These are phyloP conservation scores for Gambusia holbrooki DNA, from an alignment of 2,113 vertebrate species.

Conservation along the genomic window DNA sequence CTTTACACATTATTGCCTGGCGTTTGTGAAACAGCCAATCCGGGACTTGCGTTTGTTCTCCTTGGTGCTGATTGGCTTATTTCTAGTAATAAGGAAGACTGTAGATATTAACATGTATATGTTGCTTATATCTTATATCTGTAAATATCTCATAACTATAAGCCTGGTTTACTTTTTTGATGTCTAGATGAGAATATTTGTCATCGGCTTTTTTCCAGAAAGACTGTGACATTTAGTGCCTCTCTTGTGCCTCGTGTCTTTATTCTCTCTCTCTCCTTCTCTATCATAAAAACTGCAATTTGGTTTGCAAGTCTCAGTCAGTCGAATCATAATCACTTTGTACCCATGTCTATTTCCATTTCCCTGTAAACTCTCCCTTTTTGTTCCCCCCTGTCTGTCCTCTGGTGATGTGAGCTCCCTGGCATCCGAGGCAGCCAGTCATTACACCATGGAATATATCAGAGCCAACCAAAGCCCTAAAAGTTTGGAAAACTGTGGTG, in stretches of 20 bases:
- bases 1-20: too few relatives aligned
- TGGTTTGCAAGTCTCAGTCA: constrained; percentile 19
- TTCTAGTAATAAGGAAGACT: too few relatives aligned
- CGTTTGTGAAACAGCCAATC: too few relatives aligned
- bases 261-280: neutral
- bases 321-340: constrained; percentile 15
- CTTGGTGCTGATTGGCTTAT: too few relatives aligned
- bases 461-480: constrained; percentile 44
- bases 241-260: neutral
- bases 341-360: constrained; percentile 8
- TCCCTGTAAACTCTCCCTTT: constrained; percentile 5
- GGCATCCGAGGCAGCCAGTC: constrained; percentile 63
- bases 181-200: neutral
- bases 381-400: constrained; percentile 8
- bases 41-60: too few relatives aligned
- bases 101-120: too few relatives aligned
- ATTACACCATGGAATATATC: constrained; percentile 70
- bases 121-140: too few relatives aligned
- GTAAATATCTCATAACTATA: too few relatives aligned
- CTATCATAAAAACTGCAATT: constrained; percentile 2
- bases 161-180: neutral
- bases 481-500: constrained; percentile 51
- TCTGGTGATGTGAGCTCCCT: constrained; percentile 61
- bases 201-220: neutral
- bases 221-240: neutral